phyloP scores from a whole-genome alignment of 2,797 vertebrate species.

The Diceros bicornis region DNA sequence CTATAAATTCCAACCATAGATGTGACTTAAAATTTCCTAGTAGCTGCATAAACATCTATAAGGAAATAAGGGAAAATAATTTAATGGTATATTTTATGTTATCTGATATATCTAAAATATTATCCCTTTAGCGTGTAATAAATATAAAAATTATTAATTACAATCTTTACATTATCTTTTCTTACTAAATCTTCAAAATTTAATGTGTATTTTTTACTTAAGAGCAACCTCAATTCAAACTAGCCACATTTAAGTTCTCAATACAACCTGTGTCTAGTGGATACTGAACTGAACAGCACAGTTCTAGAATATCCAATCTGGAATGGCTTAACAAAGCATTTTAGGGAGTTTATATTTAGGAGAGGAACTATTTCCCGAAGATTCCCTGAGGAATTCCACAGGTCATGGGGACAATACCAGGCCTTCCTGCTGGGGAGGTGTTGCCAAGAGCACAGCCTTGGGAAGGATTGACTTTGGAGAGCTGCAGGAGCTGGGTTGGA shows the following conservation, averaged over 20 bases:
- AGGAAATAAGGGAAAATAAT: not conserved
- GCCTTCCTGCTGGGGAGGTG: fast-evolving
- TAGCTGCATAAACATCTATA: not conserved
- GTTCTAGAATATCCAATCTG: not conserved
- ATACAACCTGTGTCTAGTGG: too few relatives aligned
- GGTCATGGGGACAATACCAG: too few relatives aligned
- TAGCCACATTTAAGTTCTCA: not conserved
- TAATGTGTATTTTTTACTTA: not conserved
- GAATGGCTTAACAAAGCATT: not conserved
- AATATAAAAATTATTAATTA: not conserved
- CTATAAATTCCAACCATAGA: not conserved
- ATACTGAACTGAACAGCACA: too few relatives aligned
- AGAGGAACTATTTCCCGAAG: not conserved
- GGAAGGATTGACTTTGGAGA: not conserved
- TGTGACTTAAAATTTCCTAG: not conserved
- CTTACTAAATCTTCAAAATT: not conserved
- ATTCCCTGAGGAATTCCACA: not conserved
- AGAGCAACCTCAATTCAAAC: not conserved
- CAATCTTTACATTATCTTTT: not conserved
- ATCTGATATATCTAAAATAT: not conserved
- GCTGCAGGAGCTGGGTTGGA: not conserved
- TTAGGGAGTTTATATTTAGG: too few relatives aligned
- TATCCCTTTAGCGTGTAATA: not conserved
- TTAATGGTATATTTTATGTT: not conserved
- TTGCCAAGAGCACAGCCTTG: too few relatives aligned